These are phyloP conservation scores for Drosophila oshimai DNA, from an alignment of 1,140 invertebrate species.

Conservation along the genomic window DNA sequence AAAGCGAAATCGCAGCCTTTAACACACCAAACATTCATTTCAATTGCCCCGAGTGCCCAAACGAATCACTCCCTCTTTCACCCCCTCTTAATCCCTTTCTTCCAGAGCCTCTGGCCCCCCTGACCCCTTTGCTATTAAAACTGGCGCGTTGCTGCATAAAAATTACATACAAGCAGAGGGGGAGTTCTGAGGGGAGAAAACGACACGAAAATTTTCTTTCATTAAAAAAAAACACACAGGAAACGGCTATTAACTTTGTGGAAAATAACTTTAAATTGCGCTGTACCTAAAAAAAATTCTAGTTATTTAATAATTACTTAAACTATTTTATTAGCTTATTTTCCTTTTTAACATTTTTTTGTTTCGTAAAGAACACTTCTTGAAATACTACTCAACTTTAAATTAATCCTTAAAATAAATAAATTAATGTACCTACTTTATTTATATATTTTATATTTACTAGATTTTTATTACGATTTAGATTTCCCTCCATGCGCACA, in stretches of 20 bases:
- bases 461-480: too few relatives aligned
- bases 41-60: slow-evolving; percentile 62
- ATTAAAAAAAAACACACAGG: not conserved
- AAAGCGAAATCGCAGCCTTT: slow-evolving; percentile 61
- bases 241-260: slow-evolving; percentile 9
- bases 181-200: not conserved
- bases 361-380: too few relatives aligned
- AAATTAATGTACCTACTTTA: too few relatives aligned
- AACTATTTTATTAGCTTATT: not conserved
- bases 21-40: slow-evolving; percentile 76
- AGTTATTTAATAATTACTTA: not conserved
- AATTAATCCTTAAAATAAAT: too few relatives aligned
- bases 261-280: slow-evolving; percentile 18
- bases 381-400: too few relatives aligned
- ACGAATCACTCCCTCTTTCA: not conserved
- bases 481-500: too few relatives aligned
- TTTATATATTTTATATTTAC: too few relatives aligned
- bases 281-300: not conserved
- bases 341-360: too few relatives aligned
- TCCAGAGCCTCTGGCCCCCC: not conserved
- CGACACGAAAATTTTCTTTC: slow-evolving; percentile 1
- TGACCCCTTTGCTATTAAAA: slow-evolving; percentile 24
- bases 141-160: slow-evolving; percentile 45
- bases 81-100: not conserved
- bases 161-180: slow-evolving; percentile 9